Conservation (phyloP, 1,140 invertebrate genomes). For the Olivierus martensii region DNA sequence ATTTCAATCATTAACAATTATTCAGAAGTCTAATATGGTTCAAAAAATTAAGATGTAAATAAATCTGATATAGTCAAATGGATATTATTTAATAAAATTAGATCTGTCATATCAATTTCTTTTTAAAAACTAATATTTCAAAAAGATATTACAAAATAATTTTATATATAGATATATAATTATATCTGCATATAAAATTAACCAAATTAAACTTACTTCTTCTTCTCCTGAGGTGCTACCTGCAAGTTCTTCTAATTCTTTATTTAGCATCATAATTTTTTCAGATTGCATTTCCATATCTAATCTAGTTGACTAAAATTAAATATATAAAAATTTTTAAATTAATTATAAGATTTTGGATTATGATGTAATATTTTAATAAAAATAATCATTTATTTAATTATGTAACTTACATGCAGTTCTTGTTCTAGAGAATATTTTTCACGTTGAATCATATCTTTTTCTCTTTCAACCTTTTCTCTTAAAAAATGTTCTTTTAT, state of each 20-base stretch:
- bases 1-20: no score
- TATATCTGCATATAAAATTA: background rate
- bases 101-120: no score
- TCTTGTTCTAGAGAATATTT: slow-evolving; percentile 75
- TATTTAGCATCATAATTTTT: slow-evolving; percentile 53
- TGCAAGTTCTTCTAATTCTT: slow-evolving; percentile 70
- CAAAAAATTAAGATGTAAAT: no score
- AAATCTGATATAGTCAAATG: no score
- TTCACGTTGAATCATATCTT: slow-evolving; percentile 63
- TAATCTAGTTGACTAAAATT: slow-evolving; percentile 53
- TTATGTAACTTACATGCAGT: slow-evolving; percentile 49
- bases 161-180: background rate
- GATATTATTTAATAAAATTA: no score
- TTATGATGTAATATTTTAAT: no score
- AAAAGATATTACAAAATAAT: background rate
- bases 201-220: slow-evolving; percentile 40
- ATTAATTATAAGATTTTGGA: no score
- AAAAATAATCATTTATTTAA: background rate
- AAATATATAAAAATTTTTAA: no score
- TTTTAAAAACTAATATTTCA: background rate
- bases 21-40: no score
- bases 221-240: slow-evolving; percentile 70
- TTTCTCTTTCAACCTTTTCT: slow-evolving; percentile 65
- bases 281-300: slow-evolving; percentile 80
- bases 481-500: slow-evolving; percentile 58